These are phyloP conservation scores for Drosophila algonquin DNA, from an alignment of 2,888 invertebrate genomes.

Conservation along the genomic window DNA sequence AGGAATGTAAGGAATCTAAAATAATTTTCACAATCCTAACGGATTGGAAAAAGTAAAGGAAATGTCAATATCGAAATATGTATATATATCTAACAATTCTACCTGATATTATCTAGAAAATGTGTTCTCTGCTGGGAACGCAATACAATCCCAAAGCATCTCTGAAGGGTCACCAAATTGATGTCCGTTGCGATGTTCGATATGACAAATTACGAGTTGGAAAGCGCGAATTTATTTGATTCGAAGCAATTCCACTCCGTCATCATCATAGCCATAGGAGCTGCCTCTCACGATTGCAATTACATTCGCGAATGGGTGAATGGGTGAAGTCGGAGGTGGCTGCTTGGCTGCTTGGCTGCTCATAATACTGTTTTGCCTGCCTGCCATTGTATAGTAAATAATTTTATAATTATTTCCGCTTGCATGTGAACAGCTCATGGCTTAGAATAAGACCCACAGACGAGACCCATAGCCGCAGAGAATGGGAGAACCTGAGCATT, in stretches of 20 bases:
- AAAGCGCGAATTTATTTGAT: background rate
- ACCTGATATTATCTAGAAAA: too few relatives aligned
- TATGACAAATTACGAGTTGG: background rate
- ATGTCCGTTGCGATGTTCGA: background rate
- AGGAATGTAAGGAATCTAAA: too few relatives aligned
- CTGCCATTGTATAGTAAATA: constrained; percentile 30
- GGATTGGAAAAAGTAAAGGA: too few relatives aligned
- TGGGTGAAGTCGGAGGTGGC: constrained; percentile 17
- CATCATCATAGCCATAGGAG: background rate
- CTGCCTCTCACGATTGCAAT: background rate
- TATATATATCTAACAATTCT: too few relatives aligned
- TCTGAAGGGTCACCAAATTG: background rate
- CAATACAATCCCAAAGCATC: too few relatives aligned
- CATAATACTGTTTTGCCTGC: constrained; percentile 1
- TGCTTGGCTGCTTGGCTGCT: background rate
- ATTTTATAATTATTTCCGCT: constrained; percentile 69
- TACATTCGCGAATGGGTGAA: constrained; percentile 11
- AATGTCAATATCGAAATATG: too few relatives aligned
- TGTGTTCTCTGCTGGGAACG: too few relatives aligned
- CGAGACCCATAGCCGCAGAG: constrained; percentile 1
- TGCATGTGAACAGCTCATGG: constrained; percentile 47
- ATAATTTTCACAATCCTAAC: too few relatives aligned
- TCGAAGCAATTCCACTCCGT: too few relatives aligned
- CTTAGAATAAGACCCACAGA: constrained; percentile 31
- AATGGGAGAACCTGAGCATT: background rate